These are phyloP conservation scores for Deroplatys truncata DNA, from an alignment of 2,888 invertebrate species.

Conservation along the genomic window DNA sequence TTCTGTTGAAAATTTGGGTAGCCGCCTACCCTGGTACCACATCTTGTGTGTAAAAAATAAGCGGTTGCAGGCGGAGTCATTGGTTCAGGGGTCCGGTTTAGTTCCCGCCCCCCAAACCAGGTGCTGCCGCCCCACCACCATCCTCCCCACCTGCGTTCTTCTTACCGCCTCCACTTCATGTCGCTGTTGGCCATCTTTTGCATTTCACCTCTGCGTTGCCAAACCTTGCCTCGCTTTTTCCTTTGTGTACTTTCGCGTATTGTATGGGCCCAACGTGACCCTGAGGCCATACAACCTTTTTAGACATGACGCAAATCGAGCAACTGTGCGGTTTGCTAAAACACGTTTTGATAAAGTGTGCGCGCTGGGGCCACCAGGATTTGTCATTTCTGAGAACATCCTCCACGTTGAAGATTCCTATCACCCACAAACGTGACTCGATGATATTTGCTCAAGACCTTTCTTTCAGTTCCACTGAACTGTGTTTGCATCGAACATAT, in stretches of 20 bases:
- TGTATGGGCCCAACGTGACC: neutral
- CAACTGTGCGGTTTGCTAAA: neutral
- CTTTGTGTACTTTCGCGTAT: neutral
- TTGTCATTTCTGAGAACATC: neutral
- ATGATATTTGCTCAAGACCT: too few relatives aligned
- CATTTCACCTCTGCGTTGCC: slow-evolving; percentile 1
- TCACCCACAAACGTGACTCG: too few relatives aligned
- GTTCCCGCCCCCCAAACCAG: slow-evolving; percentile 11
- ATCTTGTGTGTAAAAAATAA: neutral
- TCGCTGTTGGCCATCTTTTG: neutral
- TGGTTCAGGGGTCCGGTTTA: slow-evolving; percentile 19
- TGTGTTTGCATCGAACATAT: too few relatives aligned
- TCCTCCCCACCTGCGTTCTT: neutral
- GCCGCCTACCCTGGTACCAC: neutral
- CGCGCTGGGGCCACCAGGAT: neutral
- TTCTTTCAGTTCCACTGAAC: too few relatives aligned
- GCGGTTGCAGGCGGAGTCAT: neutral
- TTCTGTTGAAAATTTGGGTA: neutral
- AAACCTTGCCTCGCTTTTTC: neutral
- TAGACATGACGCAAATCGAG: neutral
- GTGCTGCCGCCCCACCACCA: neutral
- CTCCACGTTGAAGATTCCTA: neutral
- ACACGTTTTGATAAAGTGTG: neutral
- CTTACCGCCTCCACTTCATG: neutral
- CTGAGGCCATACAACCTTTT: neutral